Conservation (phyloP, 2,113 vertebrate genomes). For the Sarotherodon lohbergeri region DNA sequence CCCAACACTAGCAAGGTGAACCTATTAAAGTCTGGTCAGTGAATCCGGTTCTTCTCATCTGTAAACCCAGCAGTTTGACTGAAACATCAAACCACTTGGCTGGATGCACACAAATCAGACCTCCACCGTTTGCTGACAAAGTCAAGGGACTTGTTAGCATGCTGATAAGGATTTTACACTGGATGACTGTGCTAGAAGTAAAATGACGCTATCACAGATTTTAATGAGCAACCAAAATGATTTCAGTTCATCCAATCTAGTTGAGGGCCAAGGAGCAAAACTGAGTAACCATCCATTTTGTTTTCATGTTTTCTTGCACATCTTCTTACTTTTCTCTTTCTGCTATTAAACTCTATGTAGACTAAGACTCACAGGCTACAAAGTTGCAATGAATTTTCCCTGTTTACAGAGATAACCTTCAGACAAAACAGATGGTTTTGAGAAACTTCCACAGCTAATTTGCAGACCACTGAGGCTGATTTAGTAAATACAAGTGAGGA, state of each 20-base stretch:
- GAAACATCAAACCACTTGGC: neutral
- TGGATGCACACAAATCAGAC: neutral
- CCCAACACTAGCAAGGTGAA: neutral
- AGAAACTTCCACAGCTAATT: neutral
- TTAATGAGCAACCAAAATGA: neutral
- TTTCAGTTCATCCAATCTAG: neutral
- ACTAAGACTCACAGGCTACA: neutral
- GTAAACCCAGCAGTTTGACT: neutral
- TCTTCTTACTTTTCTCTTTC: neutral
- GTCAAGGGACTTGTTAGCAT: neutral
- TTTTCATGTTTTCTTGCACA: neutral
- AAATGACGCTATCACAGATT: neutral
- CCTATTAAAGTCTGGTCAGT: neutral
- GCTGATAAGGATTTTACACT: neutral
- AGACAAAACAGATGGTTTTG: neutral
- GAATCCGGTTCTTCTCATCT: neutral
- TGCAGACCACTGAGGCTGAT: neutral
- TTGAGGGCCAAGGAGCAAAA: neutral
- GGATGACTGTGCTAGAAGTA: neutral
- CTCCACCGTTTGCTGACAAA: neutral
- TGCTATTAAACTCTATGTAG: neutral
- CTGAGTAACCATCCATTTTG: neutral
- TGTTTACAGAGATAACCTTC: neutral
- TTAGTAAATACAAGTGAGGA: neutral
- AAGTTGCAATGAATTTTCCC: neutral